Evolutionary conservation across 1,140 invertebrate genomes (phyloP).

Genomic region (Cotesia vestalis): DNA sequence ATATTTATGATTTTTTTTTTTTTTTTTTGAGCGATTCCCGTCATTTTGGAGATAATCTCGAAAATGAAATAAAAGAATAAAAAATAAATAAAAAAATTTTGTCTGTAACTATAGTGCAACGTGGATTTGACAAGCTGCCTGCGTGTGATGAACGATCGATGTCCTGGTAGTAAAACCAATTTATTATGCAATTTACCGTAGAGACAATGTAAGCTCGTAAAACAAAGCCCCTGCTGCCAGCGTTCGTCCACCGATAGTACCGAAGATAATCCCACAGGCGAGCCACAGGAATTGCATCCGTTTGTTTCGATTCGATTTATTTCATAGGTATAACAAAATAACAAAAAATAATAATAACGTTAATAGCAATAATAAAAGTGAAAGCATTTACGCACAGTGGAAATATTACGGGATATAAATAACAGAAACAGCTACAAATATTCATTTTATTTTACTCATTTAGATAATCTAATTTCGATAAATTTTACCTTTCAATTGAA

Average conservation of each 20-base stretch:
- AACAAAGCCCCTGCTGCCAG: constrained; percentile 40
- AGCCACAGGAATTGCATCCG: constrained; percentile 32
- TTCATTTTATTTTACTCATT: background rate
- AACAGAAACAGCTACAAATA: background rate
- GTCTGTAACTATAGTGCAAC: constrained; percentile 7
- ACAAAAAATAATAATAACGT: constrained; percentile 19
- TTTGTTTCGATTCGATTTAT: constrained; percentile 38
- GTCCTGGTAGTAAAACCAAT: constrained; percentile 35
- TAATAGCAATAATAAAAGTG: constrained; percentile 10
- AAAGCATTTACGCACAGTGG: background rate
- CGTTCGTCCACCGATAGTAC: constrained; percentile 37
- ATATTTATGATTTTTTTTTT: constrained; percentile 16
- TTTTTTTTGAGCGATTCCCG: background rate
- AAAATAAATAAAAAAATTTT: constrained; percentile 4
- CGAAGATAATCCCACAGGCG: constrained; percentile 45
- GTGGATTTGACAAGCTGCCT: constrained; percentile 30
- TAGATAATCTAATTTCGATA: no score
- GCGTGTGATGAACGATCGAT: constrained; percentile 36
- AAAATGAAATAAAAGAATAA: background rate
- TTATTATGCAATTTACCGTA: constrained; percentile 45
- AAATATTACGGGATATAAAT: constrained; percentile 9
- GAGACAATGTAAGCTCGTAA: constrained; percentile 43
- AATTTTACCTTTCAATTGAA: no score
- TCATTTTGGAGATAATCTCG: constrained; percentile 3
- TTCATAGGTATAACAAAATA: constrained; percentile 33